Conservation (phyloP, 64 coral and sea anemone genomes). For the Montipora sp. region DNA sequence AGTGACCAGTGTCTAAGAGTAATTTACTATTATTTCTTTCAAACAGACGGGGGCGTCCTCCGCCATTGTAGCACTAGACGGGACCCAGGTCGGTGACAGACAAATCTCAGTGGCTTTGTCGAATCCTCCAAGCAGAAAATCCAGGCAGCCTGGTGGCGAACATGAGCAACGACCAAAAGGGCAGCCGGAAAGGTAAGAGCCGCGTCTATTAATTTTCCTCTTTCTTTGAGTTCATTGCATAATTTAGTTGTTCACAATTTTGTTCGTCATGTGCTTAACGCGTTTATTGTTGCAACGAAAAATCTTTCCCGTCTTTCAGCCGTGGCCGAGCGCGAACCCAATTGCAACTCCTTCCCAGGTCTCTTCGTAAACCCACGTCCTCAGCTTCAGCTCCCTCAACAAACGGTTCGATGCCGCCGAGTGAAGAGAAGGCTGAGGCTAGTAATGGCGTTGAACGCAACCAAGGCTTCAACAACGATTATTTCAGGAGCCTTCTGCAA, state of each 20-base stretch:
- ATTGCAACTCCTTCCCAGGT: slow-evolving; percentile 81
- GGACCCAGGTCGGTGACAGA: slow-evolving; percentile 65
- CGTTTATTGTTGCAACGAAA: neutral
- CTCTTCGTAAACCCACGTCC: slow-evolving; percentile 34
- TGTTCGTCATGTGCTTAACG: neutral
- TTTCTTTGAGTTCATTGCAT: neutral
- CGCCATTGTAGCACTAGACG: slow-evolving; percentile 81
- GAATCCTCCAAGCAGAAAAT: slow-evolving; percentile 88
- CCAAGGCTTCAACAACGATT: slow-evolving; percentile 88
- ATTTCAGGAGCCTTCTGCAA: slow-evolving; percentile 77
- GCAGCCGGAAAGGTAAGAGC: slow-evolving; percentile 40
- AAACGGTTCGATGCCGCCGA: slow-evolving; percentile 25
- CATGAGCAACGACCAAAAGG: neutral
- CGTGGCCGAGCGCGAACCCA: slow-evolving; percentile 78
- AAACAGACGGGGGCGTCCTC: slow-evolving; percentile 66
- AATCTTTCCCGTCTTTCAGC: slow-evolving; percentile 25
- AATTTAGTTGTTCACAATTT: too few species aligned
- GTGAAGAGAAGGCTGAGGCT: slow-evolving; percentile 24
- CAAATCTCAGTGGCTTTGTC: slow-evolving; percentile 91
- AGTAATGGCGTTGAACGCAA: neutral
- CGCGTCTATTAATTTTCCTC: too few species aligned
- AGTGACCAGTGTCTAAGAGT: neutral
- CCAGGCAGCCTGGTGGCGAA: slow-evolving; percentile 16
- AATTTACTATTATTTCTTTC: neutral
- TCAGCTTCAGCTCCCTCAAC: slow-evolving; percentile 36